Evolutionary conservation across 1,140 invertebrate genomes (phyloP).

Genomic region (Drosophila lowei): DNA sequence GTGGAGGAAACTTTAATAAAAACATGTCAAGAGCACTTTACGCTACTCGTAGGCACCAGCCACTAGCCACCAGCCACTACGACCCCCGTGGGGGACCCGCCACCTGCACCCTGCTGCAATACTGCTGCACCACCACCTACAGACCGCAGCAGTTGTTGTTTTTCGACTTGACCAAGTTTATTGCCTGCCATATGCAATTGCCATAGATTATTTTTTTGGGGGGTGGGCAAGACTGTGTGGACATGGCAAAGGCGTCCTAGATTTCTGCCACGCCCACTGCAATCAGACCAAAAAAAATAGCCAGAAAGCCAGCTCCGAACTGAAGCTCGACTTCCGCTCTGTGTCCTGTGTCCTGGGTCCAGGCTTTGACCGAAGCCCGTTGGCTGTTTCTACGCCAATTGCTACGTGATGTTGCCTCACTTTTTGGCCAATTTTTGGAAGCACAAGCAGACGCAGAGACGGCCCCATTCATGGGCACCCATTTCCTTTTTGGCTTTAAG

Average conservation of each 20-base stretch:
- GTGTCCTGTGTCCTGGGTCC: too few species aligned
- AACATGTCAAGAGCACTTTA: conserved; percentile 79
- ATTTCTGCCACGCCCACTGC: conserved; percentile 33
- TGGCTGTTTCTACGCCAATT: conserved; percentile 12
- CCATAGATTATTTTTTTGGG: conserved; percentile 67
- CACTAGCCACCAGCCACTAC: too few species aligned
- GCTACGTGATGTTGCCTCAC: conserved; percentile 70
- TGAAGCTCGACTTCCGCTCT: too few species aligned
- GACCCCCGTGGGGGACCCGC: background rate
- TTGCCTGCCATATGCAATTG: conserved; percentile 79
- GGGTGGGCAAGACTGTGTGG: conserved; percentile 26
- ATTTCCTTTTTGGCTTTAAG: too few species aligned
- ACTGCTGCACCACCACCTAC: conserved; percentile 8
- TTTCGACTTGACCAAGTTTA: conserved; percentile 79
- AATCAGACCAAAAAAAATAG: background rate
- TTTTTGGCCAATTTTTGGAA: conserved; percentile 68
- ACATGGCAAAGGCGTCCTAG: conserved; percentile 59
- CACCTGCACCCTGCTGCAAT: background rate
- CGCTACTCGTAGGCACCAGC: conserved; percentile 4
- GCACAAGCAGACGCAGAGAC: conserved; percentile 1
- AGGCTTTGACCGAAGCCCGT: conserved; percentile 2
- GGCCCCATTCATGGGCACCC: too few species aligned
- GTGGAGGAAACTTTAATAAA: conserved; percentile 71
- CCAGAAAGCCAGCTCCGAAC: too few species aligned
- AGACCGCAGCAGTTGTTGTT: conserved; percentile 49